Base-by-base conservation (phyloP, 2,113 vertebrate genomes). In the Colossoma macropomum region DNA sequence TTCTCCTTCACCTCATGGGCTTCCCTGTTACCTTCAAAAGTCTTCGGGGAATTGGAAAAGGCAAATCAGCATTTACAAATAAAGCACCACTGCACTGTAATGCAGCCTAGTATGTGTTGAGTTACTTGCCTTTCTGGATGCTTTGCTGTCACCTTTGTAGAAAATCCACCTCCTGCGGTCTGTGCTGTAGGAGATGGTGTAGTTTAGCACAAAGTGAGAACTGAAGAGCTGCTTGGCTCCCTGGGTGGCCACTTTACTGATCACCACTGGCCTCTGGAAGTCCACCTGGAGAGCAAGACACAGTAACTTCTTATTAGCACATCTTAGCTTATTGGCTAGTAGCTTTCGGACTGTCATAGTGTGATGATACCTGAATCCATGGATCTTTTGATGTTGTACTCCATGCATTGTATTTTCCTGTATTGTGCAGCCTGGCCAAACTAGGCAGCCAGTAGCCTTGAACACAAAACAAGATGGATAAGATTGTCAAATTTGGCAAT, bases 351-450 rank as follows among this genome's bases (percentile, higher is more conserved):
- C 12, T 27, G 79, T 0, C 19, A 25, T 75, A 45, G 48, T 69
- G 17, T n/a, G 10, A 60, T 27, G 21, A 70, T 90, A 99, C 98
- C 96, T 99, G 97, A 83, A 99, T 96, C 96, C 96, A 97, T 50
- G 23, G 41, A 45, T 45, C 62, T 62, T 59, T 30, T 7, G 7
- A 38, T 0, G 92, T 90, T 71, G 93, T 91, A 84, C 97, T 98
- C 98, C 98, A 99, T 66, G 98, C 98, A 59, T 99, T 99, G 84
- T 96, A 95, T 81, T 93, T 94, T 75, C 97, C 96, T 30, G 50
- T 83, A 84, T 96, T 96, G 83, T 97, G 91, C 81, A 99, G 88
- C 92, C 98, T 95, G 84, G 97, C 98, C 78, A 98, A 90, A 82
- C 91, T 91, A 3, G 98, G 96, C 79, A 93, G 91, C 97, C 98